These are phyloP conservation scores for Menura novaehollandiae DNA, from an alignment of 2,113 vertebrate species.

Conservation along the genomic window DNA sequence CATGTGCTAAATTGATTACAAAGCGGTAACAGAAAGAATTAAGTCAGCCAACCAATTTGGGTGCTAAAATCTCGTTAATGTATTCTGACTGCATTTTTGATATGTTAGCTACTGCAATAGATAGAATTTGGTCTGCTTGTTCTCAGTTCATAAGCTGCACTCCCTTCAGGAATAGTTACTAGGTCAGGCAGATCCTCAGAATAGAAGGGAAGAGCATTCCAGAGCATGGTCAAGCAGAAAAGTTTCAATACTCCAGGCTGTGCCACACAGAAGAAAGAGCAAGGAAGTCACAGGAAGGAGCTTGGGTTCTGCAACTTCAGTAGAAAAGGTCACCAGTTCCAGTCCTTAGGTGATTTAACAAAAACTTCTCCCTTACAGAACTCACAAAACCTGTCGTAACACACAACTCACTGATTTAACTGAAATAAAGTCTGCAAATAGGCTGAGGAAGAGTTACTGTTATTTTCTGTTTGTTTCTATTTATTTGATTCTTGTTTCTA, in stretches of 20 bases:
- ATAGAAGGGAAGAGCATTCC: not conserved
- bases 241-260: not conserved
- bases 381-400: not conserved
- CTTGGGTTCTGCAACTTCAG: not conserved
- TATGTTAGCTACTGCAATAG: not conserved
- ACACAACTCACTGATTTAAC: not conserved
- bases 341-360: not conserved
- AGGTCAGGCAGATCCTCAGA: not conserved
- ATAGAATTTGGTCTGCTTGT: not conserved
- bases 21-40: not conserved
- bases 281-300: not conserved
- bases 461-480: not conserved
- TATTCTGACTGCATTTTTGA: not conserved
- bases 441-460: not conserved
- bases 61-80: not conserved
- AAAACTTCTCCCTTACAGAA: not conserved
- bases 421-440: not conserved
- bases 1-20: not conserved
- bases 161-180: not conserved
- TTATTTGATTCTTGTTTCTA: not conserved
- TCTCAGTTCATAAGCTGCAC: not conserved
- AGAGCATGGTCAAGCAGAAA: not conserved
- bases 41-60: not conserved
- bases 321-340: not conserved
- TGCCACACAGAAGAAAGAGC: not conserved